Percentiles rank a stretch among this genome's conserved stretches.
phyloP scores from a whole-genome alignment of 2,888 invertebrate genomes.

The Aphodius granarius region DNA sequence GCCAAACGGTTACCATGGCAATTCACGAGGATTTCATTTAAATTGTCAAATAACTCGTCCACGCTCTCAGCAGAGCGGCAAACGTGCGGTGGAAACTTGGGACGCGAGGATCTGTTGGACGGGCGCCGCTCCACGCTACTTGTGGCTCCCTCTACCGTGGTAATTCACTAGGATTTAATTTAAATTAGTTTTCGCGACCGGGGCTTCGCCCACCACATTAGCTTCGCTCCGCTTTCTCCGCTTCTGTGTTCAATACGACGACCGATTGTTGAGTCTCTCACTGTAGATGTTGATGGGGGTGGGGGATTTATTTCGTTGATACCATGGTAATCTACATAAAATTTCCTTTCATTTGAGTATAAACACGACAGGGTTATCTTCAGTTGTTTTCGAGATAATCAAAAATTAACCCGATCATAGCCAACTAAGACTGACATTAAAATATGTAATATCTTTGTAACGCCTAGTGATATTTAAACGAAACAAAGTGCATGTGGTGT shows the following conservation, averaged over 20 bases:
- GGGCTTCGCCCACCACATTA: constrained; percentile 41
- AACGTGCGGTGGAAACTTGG: constrained; percentile 33
- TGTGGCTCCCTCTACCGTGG: constrained; percentile 48
- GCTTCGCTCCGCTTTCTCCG: constrained; percentile 35
- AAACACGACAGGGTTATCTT: no score
- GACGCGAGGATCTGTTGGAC: constrained; percentile 5
- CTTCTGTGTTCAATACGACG: constrained; percentile 46
- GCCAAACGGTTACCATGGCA: constrained; percentile 52
- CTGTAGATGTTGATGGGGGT: background rate
- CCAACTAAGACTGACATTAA: background rate
- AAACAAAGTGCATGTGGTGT: no score
- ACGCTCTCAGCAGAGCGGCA: constrained; percentile 36
- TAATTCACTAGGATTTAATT: constrained; percentile 77
- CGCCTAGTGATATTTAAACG: background rate
- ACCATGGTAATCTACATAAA: no score
- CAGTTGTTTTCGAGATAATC: background rate
- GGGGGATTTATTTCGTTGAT: no score
- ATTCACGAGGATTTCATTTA: constrained; percentile 53
- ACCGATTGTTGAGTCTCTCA: background rate
- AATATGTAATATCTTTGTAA: background rate
- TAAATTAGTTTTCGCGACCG: constrained; percentile 65
- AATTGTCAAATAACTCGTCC: constrained; percentile 47
- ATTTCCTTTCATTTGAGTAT: no score
- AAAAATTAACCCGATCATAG: background rate
- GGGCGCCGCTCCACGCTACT: constrained; percentile 34